Evolutionary conservation across 1,140 invertebrate species (phyloP), one percentile per base, ranked within the genome.

Genomic region (Drosophila tsacasi): DNA sequence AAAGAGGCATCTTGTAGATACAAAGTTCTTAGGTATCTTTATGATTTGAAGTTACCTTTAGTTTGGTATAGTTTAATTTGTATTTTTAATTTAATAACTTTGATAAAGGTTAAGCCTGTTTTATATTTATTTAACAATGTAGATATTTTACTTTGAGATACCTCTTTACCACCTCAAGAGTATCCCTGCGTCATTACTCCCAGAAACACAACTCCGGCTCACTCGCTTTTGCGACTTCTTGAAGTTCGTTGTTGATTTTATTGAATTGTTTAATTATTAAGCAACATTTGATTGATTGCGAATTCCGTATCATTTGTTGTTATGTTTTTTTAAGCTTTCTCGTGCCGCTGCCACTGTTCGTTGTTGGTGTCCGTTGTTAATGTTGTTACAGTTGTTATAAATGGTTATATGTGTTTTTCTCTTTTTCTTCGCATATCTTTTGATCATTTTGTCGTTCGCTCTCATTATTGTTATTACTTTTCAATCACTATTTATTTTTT

Each of bases 191-290:
- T 60, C 66, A 32, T 15, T 40, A 61, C 15, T 50, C 19, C 6
- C 35, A 3, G 3, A 60, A 69, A 32, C 49, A 23, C 37, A 40
- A 37, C 19, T 59, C 50, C n/a, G 23, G 12, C 44, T 72, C 39
- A 15, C 44, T 32, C 30, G 63, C 37, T 35, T 42, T 72, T 37
- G 69, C 91, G 47, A 59, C 84, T 73, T 82, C 78, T 81, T 69
- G 68, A 72, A 64, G 68, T 73, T 72, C 62, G 71, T 39, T 90
- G 82, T 91, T 91, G 84, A 81, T 83, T 83, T 83, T 87, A 83
- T 91, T 91, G 81, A 91, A 92, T 91, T 91, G 89, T 85, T 90
- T 79, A 92, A 92, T 91, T 91, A 89, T 91, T 91, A 89, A 91
- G 89, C 89, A 91, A 91, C 83, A 91, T 91, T 90, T 91, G 89